These are phyloP conservation scores for Epirrita christyi DNA, from an alignment of 2,888 invertebrate species.

Conservation along the genomic window DNA sequence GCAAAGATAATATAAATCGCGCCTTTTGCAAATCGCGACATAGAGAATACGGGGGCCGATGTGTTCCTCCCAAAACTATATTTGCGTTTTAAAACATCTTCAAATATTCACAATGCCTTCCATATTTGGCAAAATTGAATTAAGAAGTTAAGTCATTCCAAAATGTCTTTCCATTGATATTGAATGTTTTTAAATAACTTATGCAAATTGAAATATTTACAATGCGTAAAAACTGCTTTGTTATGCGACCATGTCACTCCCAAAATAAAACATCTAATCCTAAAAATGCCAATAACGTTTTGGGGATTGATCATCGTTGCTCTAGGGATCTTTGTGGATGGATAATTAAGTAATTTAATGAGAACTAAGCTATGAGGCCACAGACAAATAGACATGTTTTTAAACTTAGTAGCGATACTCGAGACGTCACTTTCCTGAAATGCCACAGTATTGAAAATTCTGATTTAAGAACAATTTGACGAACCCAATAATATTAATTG, in stretches of 20 bases:
- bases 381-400: too few species aligned
- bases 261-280: background rate
- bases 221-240: background rate
- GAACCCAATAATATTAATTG: too few species aligned
- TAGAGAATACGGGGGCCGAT: too few species aligned
- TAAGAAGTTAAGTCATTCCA: background rate
- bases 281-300: background rate
- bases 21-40: too few species aligned
- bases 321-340: too few species aligned
- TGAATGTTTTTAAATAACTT: slow-evolving; percentile 31
- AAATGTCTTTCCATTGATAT: background rate
- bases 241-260: background rate
- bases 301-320: background rate
- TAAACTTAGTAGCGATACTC: too few species aligned
- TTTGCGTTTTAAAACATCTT: background rate
- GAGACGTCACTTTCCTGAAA: too few species aligned
- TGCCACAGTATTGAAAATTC: too few species aligned
- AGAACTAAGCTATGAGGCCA: too few species aligned
- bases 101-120: background rate
- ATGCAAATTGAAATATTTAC: slow-evolving; percentile 31
- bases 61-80: background rate
- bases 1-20: too few species aligned
- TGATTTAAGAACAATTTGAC: too few species aligned
- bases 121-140: background rate
- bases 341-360: too few species aligned